phyloP scores from a whole-genome alignment of 2,113 vertebrate genomes.

The Atractosteus spatula region DNA sequence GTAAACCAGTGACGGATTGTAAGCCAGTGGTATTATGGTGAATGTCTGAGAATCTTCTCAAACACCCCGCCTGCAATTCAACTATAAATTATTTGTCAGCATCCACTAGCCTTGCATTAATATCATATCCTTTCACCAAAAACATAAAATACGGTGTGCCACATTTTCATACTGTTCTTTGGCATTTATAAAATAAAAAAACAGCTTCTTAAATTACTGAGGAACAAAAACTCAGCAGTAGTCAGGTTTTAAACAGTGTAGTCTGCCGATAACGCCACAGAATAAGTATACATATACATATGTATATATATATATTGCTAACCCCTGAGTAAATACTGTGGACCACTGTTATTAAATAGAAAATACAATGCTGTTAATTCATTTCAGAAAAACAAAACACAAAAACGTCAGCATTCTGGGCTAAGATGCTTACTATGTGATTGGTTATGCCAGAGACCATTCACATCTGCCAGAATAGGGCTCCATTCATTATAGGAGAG shows the following conservation, averaged over 20 bases:
- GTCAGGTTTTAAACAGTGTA: conserved; percentile 51
- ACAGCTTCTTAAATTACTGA: conserved; percentile 5
- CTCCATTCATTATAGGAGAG: too few relatives aligned
- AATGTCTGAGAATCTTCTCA: not conserved
- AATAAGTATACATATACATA: conserved; percentile 34
- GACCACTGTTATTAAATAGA: conserved; percentile 52
- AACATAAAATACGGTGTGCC: conserved; percentile 27
- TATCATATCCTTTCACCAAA: not conserved
- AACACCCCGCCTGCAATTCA: not conserved
- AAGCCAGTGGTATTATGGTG: not conserved
- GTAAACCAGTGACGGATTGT: not conserved
- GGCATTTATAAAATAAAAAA: conserved; percentile 40
- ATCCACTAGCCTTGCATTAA: not conserved
- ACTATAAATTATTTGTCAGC: not conserved
- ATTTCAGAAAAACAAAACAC: conserved; percentile 26
- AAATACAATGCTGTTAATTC: conserved; percentile 54
- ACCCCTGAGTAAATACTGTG: conserved; percentile 67
- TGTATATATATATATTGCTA: conserved; percentile 37
- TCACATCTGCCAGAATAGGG: too few relatives aligned
- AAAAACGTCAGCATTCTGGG: conserved; percentile 29
- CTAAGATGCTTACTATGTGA: not conserved
- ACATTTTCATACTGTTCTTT: conserved; percentile 54
- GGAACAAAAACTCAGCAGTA: conserved; percentile 42
- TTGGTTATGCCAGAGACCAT: too few relatives aligned
- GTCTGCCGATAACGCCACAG: conserved; percentile 48